Evolutionary conservation across 2,888 invertebrate species (phyloP), one percentile per base, ranked within the genome.

Genomic region (Notodonta dromedarius): DNA sequence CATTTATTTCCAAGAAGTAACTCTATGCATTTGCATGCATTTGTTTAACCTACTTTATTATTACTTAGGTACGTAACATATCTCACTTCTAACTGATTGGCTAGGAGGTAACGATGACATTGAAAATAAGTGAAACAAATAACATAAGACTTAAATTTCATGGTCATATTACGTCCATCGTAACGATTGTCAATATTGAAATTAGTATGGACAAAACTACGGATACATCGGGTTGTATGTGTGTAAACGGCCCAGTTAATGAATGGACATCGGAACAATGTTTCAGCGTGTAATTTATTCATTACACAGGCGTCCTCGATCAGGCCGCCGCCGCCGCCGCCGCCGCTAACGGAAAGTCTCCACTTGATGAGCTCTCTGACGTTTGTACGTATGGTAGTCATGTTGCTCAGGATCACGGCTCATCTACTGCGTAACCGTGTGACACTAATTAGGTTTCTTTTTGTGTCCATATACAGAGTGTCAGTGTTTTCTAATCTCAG

Each of bases 271-370:
- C 82, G 88, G 87, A 86, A 93, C 91, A 93, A 91, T 92, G 90
- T 92, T 91, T 90, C 90, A 91, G 91, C 91, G 90, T 93, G 93
- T 93, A 93, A 93, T 93, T 93, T 93, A 93, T 93, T 92, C 93
- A 93, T 93, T 90, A 91, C 86, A 88, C 91, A 89, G 86, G 80
- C 90, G 92, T 89, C 91, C 91, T 91, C 92, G 90, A 90, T 91
- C 90, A 90, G 83, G 71, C 74, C 82, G 79, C 71, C 76, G 32
- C 16, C 9, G 51, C 16, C 9, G 51, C 8, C 24, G 51, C 14
- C 44, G 51, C 79, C 78, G 79, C 76, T 83, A 87, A 83, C 88
- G 90, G 91, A 91, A 91, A 90, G 86, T 90, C 90, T 89, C 90
- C 88, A 85, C 80, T 73, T 84, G 84, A 84, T 87, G 85, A 86